These are phyloP conservation scores for Rhynchonycteris naso DNA, from an alignment of 2,797 vertebrate species.

Conservation along the genomic window DNA sequence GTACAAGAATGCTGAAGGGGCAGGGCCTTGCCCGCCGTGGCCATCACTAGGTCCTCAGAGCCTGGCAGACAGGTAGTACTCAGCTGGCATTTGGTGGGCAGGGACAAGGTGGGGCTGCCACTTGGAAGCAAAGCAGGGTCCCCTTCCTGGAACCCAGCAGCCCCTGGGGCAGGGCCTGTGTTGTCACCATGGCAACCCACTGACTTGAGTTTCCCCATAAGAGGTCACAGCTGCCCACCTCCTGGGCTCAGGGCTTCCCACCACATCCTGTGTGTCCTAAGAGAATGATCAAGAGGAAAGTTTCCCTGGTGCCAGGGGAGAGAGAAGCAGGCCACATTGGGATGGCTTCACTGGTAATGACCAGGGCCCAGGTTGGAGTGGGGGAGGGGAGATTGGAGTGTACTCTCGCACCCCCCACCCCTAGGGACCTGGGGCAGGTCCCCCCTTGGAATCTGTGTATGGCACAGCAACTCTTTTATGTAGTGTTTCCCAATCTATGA, in stretches of 20 bases:
- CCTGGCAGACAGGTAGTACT: neutral
- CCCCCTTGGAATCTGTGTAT: neutral
- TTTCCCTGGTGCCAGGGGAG: neutral
- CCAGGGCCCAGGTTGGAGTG: neutral
- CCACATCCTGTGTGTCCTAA: neutral
- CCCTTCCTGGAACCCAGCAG: constrained; percentile 73
- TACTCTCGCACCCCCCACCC: neutral
- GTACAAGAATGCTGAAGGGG: neutral
- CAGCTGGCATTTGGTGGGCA: neutral
- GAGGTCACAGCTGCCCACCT: constrained; percentile 43
- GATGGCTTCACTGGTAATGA: neutral
- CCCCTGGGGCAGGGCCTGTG: constrained; percentile 61
- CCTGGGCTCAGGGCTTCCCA: neutral
- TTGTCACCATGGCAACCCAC: constrained; percentile 62
- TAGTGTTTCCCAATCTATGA: constrained; percentile 17
- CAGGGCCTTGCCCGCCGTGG: neutral
- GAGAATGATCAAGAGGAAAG: constrained; percentile 18
- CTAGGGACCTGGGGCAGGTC: neutral
- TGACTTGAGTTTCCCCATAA: constrained; percentile 22
- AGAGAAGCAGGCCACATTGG: neutral
- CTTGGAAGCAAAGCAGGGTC: neutral
- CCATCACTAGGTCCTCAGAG: neutral
- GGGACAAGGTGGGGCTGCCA: neutral
- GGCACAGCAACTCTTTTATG: neutral
- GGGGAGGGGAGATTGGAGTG: neutral